These are phyloP conservation scores for Epinotia nisella DNA, from an alignment of 2,888 invertebrate species.

Conservation along the genomic window DNA sequence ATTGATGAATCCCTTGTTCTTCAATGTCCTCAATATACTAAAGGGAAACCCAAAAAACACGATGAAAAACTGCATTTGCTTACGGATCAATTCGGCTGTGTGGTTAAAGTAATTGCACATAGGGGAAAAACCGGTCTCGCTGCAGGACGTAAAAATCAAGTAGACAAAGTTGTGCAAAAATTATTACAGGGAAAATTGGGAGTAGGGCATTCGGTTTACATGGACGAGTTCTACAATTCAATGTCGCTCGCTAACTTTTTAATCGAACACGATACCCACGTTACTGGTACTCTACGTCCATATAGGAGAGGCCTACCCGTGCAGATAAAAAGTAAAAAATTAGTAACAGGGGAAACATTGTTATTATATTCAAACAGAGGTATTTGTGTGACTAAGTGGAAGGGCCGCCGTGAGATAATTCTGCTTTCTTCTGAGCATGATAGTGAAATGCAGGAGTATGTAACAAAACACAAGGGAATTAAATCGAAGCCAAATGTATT, in stretches of 20 bases:
- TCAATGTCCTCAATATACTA: background rate
- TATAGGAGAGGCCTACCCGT: slow-evolving; percentile 7
- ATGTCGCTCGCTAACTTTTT: background rate
- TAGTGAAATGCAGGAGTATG: slow-evolving; percentile 10
- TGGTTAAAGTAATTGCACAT: background rate
- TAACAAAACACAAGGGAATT: background rate
- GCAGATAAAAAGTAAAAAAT: slow-evolving; percentile 13
- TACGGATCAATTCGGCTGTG: background rate
- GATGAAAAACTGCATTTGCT: background rate
- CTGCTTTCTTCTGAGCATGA: slow-evolving; percentile 18
- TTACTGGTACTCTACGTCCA: slow-evolving; percentile 15
- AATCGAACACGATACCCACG: slow-evolving; percentile 2
- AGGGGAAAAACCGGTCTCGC: background rate
- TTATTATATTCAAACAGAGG: slow-evolving; percentile 9
- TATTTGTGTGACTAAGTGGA: slow-evolving; percentile 11
- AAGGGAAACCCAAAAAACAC: background rate
- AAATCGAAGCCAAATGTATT: slow-evolving; percentile 46
- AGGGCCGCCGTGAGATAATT: slow-evolving; percentile 6
- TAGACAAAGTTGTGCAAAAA: background rate
- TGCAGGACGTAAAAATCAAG: slow-evolving; percentile 5
- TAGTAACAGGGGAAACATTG: background rate
- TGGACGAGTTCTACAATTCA: slow-evolving; percentile 12
- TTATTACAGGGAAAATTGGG: background rate
- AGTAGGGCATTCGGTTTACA: slow-evolving; percentile 15
- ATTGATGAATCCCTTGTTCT: background rate